Percentiles rank a stretch among this genome's conserved stretches.
Conservation (phyloP, 2,888 invertebrate genomes). For the Formica aserva region DNA sequence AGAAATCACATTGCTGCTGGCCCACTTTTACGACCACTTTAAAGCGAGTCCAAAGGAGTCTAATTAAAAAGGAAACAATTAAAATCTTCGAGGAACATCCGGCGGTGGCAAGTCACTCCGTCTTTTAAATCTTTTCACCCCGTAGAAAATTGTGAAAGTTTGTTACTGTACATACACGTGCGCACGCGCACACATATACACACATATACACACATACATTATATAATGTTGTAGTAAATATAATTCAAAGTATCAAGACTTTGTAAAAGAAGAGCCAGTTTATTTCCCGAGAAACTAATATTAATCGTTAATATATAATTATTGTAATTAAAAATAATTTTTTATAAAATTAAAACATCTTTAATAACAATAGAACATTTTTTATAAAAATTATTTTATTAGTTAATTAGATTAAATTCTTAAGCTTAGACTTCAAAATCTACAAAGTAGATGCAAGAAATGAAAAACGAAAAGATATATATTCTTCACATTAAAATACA, state of each 20-base stretch:
- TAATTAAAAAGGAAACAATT: slow-evolving; percentile 41
- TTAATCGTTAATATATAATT: background rate
- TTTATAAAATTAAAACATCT: background rate
- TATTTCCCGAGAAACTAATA: background rate
- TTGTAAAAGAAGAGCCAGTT: background rate
- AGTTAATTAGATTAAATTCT: background rate
- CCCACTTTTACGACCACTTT: slow-evolving; percentile 38
- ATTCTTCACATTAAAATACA: background rate
- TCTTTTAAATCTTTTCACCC: background rate
- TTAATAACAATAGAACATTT: background rate
- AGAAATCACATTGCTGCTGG: slow-evolving; percentile 39
- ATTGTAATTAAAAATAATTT: background rate
- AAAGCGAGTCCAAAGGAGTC: slow-evolving; percentile 31
- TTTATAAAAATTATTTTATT: background rate
- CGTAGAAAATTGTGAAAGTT: background rate
- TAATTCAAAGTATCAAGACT: background rate
- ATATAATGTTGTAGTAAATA: background rate
- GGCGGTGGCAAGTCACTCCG: background rate
- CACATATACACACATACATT: background rate
- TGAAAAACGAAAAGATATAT: background rate
- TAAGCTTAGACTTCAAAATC: background rate
- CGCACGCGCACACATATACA: background rate
- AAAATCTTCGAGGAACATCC: slow-evolving; percentile 40
- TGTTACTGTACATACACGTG: background rate
- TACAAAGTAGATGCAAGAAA: background rate